phyloP scores from a whole-genome alignment of 2,113 vertebrate genomes.

The Danionella cerebrum region DNA sequence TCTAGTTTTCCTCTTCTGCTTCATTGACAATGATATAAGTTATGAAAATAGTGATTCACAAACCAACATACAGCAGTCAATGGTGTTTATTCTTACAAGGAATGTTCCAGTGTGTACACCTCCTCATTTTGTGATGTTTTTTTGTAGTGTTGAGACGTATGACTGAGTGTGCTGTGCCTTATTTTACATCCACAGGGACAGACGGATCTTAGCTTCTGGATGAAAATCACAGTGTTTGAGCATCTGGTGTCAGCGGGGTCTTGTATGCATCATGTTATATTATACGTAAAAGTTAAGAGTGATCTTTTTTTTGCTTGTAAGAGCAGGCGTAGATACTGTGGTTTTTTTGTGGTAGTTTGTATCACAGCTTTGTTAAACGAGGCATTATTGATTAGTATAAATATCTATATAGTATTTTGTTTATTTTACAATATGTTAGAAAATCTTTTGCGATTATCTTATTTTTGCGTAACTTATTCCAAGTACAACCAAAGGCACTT shows the following conservation, averaged over 20 bases:
- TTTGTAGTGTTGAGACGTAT: slow-evolving; percentile 3
- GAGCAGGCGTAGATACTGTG: too few species aligned
- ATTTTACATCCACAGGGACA: neutral
- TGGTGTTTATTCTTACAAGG: neutral
- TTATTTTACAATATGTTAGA: too few species aligned
- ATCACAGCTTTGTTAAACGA: too few species aligned
- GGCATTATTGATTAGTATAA: too few species aligned
- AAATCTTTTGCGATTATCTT: too few species aligned
- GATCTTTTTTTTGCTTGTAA: too few species aligned
- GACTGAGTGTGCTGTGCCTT: neutral
- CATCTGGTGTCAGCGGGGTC: neutral
- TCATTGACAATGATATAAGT: neutral
- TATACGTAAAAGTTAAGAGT: too few species aligned
- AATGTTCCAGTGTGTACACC: neutral
- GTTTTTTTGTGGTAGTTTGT: too few species aligned
- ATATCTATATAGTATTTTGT: too few species aligned
- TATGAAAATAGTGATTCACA: neutral
- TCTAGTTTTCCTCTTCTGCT: neutral
- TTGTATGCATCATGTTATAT: too few species aligned
- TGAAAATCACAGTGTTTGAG: slow-evolving; percentile 15
- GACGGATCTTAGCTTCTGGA: neutral
- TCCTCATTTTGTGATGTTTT: neutral
- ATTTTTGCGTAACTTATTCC: too few species aligned
- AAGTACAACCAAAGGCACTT: too few species aligned
- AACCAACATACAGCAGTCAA: neutral